These are phyloP conservation scores for Micropoecilia bifurca DNA, from an alignment of 2,797 vertebrate genomes.

Conservation along the genomic window DNA sequence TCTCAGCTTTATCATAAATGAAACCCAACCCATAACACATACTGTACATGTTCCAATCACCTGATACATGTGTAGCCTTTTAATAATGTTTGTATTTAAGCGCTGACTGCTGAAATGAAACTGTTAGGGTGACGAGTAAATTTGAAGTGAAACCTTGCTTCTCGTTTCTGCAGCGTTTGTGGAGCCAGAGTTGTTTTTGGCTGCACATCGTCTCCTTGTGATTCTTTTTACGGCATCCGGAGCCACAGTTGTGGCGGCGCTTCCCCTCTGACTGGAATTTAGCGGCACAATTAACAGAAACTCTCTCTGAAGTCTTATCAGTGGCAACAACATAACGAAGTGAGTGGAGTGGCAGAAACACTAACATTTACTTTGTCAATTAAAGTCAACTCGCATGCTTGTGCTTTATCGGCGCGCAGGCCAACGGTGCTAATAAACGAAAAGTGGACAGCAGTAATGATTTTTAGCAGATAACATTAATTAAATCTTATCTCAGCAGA, in stretches of 20 bases:
- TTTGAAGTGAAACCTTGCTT: conserved; percentile 3
- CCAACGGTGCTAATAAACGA: conserved; percentile 61
- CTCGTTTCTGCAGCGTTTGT: conserved; percentile 28
- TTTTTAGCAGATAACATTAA: conserved; percentile 51
- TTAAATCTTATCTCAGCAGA: conserved; percentile 36
- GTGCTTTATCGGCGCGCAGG: conserved; percentile 50
- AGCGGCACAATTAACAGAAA: conserved; percentile 61
- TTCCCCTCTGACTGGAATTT: conserved; percentile 69
- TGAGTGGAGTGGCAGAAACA: conserved; percentile 32
- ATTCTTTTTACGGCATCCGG: conserved; percentile 45
- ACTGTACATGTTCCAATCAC: background rate
- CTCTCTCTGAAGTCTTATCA: conserved; percentile 72
- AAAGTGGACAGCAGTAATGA: conserved; percentile 53
- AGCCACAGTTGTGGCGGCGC: conserved; percentile 59
- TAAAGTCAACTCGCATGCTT: conserved; percentile 30
- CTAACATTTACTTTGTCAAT: conserved; percentile 47
- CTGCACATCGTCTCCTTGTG: conserved; percentile 32
- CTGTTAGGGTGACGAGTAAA: background rate
- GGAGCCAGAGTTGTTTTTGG: conserved; percentile 65
- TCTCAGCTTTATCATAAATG: background rate
- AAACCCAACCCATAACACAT: background rate
- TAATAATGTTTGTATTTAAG: background rate
- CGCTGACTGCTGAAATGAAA: background rate
- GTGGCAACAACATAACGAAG: conserved; percentile 29
- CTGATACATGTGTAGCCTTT: background rate